Conservation (phyloP, 2,888 invertebrate genomes). For the Acanthosepion esculentum region DNA sequence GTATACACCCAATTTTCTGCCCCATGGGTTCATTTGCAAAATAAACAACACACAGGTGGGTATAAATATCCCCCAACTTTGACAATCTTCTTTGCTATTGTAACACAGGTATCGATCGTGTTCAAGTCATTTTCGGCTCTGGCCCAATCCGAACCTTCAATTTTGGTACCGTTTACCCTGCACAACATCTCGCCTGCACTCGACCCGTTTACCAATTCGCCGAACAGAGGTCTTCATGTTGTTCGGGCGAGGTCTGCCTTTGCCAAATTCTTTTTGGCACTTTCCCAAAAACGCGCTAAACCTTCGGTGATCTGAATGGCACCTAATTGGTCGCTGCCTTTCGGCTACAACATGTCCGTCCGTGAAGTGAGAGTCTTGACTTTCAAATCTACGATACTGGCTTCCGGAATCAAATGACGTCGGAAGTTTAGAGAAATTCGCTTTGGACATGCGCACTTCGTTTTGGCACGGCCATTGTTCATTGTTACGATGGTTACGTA, state of each 20-base stretch:
- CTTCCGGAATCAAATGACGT: slow-evolving; percentile 21
- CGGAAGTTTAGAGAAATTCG: slow-evolving; percentile 20
- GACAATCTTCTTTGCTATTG: too few relatives aligned
- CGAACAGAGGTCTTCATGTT: too few relatives aligned
- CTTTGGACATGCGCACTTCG: not conserved
- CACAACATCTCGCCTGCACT: too few relatives aligned
- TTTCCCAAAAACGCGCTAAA: not conserved
- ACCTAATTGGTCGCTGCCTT: slow-evolving; percentile 8
- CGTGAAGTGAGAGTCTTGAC: slow-evolving; percentile 9
- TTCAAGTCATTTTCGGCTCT: too few relatives aligned
- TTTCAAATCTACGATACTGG: not conserved
- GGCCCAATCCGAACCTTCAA: too few relatives aligned
- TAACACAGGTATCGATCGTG: too few relatives aligned
- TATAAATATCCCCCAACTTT: not conserved
- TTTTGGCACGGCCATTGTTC: slow-evolving; percentile 7
- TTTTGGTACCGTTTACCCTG: too few relatives aligned
- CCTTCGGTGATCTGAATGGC: slow-evolving; percentile 4
- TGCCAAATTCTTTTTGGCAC: slow-evolving; percentile 33
- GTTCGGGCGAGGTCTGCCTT: not conserved
- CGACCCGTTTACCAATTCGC: too few relatives aligned
- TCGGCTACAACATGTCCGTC: not conserved
- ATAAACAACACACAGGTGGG: not conserved
- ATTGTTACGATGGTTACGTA: not conserved
- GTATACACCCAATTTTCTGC: too few relatives aligned
- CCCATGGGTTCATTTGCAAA: not conserved